Evolutionary conservation across 2,797 vertebrate genomes (phyloP), one percentile per base, ranked within the genome.

Genomic region (Australoheros facetus): DNA sequence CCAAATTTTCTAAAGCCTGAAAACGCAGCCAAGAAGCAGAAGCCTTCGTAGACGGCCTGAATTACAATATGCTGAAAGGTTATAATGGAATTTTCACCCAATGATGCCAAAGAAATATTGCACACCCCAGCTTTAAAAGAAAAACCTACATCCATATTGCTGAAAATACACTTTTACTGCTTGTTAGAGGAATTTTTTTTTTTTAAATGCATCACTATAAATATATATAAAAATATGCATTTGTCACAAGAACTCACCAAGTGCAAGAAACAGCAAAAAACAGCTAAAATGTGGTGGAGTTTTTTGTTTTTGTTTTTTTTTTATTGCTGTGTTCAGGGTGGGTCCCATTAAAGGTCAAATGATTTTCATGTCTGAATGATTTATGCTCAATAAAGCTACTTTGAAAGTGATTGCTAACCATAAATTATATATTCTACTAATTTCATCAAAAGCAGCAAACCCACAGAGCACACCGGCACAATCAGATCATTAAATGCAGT

Each of bases 241-340:
- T 62, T 62, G n/a, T 39, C 2, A 64, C 14, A 11, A 64, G 3
- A 45, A 45, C 14, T 66, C 23, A 1, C 60, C 60, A 45, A 11
- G 37, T 30, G 62, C 62, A 69, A 69, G 26, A 69, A 69, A 69
- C 14, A 16, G 16, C 14, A 51, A 51, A 39, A 39, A 17, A 48
- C 19, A 17, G 6, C 13, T 51, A 17, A 64, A 23, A 4, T 64
- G 28, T 28, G 28, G 28, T 4, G 28, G 28, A 30, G 28, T 3
- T 37, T 45, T 39, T 21, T 64, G 10, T 26, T 45, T 1, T 0
- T n/a, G 0, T 1, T 0, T n/a, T 0, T 21, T 7, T 28, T 37
- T 62, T 48, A 54, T 37, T 60, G 51, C 11, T 75, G 75, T 51
- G 3, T 21, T 23, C 56, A 11, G 23, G 14, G 26, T 56, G 32